Conservation (phyloP, 1,140 invertebrate genomes). For the Grapholita molesta region DNA sequence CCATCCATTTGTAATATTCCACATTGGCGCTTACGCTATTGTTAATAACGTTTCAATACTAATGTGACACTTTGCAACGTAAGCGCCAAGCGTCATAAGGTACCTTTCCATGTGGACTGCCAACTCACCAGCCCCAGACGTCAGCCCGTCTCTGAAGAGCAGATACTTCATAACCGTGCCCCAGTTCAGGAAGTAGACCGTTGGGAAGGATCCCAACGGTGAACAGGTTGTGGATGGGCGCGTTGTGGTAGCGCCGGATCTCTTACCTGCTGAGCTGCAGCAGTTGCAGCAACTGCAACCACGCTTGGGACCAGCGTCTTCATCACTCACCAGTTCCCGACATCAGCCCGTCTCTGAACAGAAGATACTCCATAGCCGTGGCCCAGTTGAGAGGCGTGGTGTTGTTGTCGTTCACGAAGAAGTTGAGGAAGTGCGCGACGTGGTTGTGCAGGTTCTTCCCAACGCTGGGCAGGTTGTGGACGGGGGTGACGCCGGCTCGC, state of each 20-base stretch:
- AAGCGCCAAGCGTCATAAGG: no score
- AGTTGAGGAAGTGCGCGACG: constrained; percentile 87
- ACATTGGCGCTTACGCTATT: no score
- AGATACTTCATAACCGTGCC: constrained; percentile 92
- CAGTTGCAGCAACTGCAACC: no score
- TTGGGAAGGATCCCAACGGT: constrained; percentile 93
- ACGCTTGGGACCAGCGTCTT: no score
- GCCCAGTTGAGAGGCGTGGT: constrained; percentile 91
- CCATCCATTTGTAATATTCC: no score
- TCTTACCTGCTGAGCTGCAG: constrained; percentile 92
- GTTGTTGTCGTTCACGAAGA: constrained; percentile 90
- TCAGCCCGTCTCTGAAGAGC: constrained; percentile 89
- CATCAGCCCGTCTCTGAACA: constrained; percentile 91
- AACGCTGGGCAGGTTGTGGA: constrained; percentile 89
- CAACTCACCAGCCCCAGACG: constrained; percentile 92
- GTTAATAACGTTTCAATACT: no score
- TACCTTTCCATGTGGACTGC: no score
- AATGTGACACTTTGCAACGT: no score
- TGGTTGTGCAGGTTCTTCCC: constrained; percentile 94
- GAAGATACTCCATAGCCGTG: constrained; percentile 90
- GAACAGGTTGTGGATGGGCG: constrained; percentile 86
- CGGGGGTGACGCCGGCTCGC: constrained; percentile 79
- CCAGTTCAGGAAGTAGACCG: constrained; percentile 90
- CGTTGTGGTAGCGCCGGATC: constrained; percentile 93
- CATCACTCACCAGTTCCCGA: constrained; percentile 87